These are phyloP conservation scores for Heliconius aoede DNA, from an alignment of 2,888 invertebrate genomes.

Conservation along the genomic window DNA sequence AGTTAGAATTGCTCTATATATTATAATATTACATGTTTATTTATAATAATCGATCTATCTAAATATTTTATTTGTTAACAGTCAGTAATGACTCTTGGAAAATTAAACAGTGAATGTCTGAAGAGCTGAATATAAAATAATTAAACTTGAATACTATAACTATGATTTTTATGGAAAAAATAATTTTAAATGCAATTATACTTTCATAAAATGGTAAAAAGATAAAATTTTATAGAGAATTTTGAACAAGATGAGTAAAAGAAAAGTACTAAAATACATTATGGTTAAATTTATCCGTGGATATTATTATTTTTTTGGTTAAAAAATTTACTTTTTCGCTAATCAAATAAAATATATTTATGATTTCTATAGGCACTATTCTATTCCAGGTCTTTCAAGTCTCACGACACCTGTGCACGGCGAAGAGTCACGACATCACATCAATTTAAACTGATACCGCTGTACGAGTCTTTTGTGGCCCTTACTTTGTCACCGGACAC, in stretches of 20 bases:
- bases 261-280: conserved; percentile 16
- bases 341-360: not conserved
- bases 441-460: conserved; percentile 55
- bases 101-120: not conserved
- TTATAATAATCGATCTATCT: no score
- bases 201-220: conserved; percentile 6
- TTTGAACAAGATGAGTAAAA: conserved; percentile 33
- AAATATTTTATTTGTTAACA: conserved; percentile 10
- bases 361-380: not conserved
- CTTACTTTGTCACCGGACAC: conserved; percentile 66
- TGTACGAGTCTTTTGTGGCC: conserved; percentile 61
- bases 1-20: no score
- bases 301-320: not conserved
- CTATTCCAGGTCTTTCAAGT: conserved; percentile 51
- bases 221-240: conserved; percentile 24
- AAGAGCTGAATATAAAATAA: not conserved
- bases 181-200: conserved; percentile 9
- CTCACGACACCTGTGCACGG: conserved; percentile 47
- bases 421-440: conserved; percentile 56
- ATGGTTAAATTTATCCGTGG: not conserved
- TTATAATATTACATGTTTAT: no score
- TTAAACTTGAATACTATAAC: not conserved
- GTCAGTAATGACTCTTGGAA: not conserved
- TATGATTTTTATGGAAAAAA: not conserved
- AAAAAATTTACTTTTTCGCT: not conserved